Base-by-base conservation (phyloP, 2,888 invertebrate species). In the Ichneumoninae sp. region DNA sequence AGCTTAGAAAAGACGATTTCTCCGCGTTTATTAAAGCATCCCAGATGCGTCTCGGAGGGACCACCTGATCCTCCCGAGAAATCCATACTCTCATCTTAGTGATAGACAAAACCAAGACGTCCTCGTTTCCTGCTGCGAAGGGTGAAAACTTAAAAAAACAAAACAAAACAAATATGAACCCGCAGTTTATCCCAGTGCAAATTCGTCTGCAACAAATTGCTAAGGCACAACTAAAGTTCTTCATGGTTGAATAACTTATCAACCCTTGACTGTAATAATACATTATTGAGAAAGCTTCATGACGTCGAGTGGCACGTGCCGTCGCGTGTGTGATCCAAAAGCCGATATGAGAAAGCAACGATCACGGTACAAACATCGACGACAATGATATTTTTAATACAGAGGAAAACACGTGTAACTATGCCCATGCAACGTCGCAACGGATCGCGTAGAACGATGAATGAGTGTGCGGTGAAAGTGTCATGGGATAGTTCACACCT, bases 401-500 rank as follows among this genome's bases (percentile, higher is more conserved):
- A 22, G 26, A 26, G 50, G 1, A 16, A 57, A n/a, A 54, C 72
- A 65, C 66, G 66, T 57, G 76, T 62, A 44, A 85, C 70, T 3
- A 54, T 65, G 16, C 62, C 44, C 26, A 33, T 1, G n/a, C 13
- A 52, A 8, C 13, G 30, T 62, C 30, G 33, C 62, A 5, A 62
- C 10, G 19, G 70, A 79, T 40, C n/a, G 47, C 7, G 70, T n/a
- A 50, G 40, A 30, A 19, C 50, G 65, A 69, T 71, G 74, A 78
- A 83, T 78, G 82, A 52, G 72, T 83, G 72, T 87, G 82, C 57
- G 82, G 84, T 79, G 60, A 70, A 72, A 82, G 66, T 90, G 89
- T 90, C 88, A 90, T 88, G 88, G 87, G 89, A 89, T 87, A 89
- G 89, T 90, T 90, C 89, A 89, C 87, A 87, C 88, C 84, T 90